These are phyloP conservation scores for Stenodera caucasica DNA, from an alignment of 2,888 invertebrate species.

Conservation along the genomic window DNA sequence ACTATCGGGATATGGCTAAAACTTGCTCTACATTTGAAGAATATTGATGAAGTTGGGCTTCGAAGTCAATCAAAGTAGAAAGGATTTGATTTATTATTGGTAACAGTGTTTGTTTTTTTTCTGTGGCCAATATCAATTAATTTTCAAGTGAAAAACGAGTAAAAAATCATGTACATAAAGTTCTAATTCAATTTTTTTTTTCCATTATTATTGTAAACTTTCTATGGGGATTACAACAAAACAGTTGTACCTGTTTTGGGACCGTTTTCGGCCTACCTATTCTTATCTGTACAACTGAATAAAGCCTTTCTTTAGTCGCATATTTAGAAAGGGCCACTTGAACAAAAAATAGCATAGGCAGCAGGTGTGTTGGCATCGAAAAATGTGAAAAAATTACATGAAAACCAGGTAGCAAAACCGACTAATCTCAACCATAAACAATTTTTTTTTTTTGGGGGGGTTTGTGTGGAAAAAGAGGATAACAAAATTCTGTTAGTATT, in stretches of 20 bases:
- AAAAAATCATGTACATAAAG: too few species aligned
- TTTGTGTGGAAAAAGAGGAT: too few species aligned
- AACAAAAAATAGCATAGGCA: background rate
- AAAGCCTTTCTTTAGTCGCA: constrained; percentile 1
- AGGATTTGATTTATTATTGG: too few species aligned
- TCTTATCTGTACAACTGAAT: background rate
- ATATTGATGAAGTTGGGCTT: too few species aligned
- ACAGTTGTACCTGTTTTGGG: background rate
- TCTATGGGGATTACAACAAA: background rate
- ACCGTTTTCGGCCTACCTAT: background rate
- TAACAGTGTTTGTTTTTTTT: too few species aligned
- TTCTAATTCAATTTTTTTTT: background rate
- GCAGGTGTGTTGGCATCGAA: background rate
- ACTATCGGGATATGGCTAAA: too few species aligned
- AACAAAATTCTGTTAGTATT: too few species aligned
- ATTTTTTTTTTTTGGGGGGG: too few species aligned
- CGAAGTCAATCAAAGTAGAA: too few species aligned
- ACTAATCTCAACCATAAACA: background rate
- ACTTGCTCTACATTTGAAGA: too few species aligned
- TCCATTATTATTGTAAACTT: background rate
- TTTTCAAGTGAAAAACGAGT: too few species aligned
- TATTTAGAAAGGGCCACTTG: background rate
- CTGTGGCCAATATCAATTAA: too few species aligned
- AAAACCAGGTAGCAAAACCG: background rate
- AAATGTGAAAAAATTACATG: background rate